These are phyloP conservation scores for Eilema caniola DNA, from an alignment of 2,888 invertebrate species.

Conservation along the genomic window DNA sequence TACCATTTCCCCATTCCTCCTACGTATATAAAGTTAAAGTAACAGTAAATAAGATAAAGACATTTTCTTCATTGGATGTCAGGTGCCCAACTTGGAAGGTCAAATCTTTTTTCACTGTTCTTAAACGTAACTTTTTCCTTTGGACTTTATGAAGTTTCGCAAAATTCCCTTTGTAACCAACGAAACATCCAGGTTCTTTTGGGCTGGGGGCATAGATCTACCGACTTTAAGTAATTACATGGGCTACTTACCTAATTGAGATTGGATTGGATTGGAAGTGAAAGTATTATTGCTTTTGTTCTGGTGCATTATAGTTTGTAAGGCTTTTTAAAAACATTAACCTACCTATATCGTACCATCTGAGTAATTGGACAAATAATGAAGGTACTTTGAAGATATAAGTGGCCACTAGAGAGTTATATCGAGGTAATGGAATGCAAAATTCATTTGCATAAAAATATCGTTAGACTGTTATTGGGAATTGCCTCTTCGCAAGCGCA, in stretches of 20 bases:
- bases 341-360: background rate
- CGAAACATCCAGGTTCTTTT: conserved; percentile 49
- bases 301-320: conserved; percentile 28
- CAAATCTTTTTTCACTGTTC: conserved; percentile 40
- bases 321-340: conserved; percentile 18
- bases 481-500: conserved; percentile 10
- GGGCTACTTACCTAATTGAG: conserved; percentile 53
- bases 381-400: conserved; percentile 14
- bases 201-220: conserved; percentile 41
- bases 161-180: conserved; percentile 50
- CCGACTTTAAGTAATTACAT: conserved; percentile 53
- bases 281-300: conserved; percentile 47
- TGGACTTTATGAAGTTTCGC: conserved; percentile 47
- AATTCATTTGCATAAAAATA: conserved; percentile 24
- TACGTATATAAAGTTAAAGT: conserved; percentile 30
- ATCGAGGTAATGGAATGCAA: conserved; percentile 15
- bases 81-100: conserved; percentile 35
- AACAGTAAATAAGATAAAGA: conserved; percentile 40
- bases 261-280: conserved; percentile 48
- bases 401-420: conserved; percentile 17
- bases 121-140: conserved; percentile 40
- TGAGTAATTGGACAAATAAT: conserved; percentile 21
- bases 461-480: conserved; percentile 20
- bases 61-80: conserved; percentile 28
- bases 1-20: conserved; percentile 17